phyloP scores from a whole-genome alignment of 2,113 vertebrate genomes.

The Forbesichthys papilliferus region DNA sequence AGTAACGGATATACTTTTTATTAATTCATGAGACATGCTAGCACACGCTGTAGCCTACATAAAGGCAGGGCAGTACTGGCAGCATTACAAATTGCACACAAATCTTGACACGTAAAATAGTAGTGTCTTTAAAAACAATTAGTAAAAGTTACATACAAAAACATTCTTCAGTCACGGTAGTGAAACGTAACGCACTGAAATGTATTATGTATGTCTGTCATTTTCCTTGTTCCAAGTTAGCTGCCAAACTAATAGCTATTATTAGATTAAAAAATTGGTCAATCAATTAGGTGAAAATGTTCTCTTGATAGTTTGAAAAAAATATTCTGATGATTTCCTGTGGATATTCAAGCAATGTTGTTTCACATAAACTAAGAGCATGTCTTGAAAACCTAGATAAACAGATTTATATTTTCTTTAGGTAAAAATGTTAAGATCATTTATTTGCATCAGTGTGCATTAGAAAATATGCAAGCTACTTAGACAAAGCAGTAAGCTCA shows the following conservation, averaged over 20 bases:
- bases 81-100: too few relatives aligned
- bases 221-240: conserved; percentile 11
- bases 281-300: conserved; percentile 38
- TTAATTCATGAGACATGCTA: too few relatives aligned
- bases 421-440: conserved; percentile 23
- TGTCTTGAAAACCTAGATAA: not conserved
- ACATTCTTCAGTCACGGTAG: too few relatives aligned
- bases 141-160: too few relatives aligned
- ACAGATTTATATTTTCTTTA: conserved; percentile 10
- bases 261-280: conserved; percentile 32
- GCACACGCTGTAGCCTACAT: too few relatives aligned
- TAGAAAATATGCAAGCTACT: conserved; percentile 19
- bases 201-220: not conserved
- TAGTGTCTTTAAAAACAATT: too few relatives aligned
- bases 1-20: too few relatives aligned
- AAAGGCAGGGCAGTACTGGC: too few relatives aligned
- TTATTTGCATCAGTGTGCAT: conserved; percentile 36
- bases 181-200: too few relatives aligned
- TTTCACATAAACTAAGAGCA: not conserved
- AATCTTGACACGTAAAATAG: too few relatives aligned
- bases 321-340: not conserved
- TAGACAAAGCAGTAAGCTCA: not conserved
- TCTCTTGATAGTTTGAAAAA: conserved; percentile 32
- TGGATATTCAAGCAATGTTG: conserved; percentile 10
- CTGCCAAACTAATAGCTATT: not conserved